Percentiles rank a stretch among this genome's conserved stretches.
These are phyloP conservation scores for Platycnemis pennipes DNA, from an alignment of 2,888 invertebrate species.

Conservation along the genomic window DNA sequence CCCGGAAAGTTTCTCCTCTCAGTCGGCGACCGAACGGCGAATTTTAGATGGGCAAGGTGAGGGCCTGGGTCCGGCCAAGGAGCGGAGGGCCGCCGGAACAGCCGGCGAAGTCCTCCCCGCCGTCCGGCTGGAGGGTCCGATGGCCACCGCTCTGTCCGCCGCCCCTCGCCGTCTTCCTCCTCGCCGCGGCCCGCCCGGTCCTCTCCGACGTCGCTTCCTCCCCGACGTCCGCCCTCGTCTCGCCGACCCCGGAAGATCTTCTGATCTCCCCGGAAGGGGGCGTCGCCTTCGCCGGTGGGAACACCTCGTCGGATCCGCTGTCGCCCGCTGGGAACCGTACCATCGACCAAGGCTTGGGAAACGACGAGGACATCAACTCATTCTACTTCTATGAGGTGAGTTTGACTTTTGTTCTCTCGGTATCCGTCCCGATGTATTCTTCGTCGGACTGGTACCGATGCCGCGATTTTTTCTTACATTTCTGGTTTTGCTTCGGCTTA, in stretches of 20 bases:
- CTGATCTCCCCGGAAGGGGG: slow-evolving; percentile 73
- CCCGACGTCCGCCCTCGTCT: slow-evolving; percentile 66
- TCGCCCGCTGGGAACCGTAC: slow-evolving; percentile 20
- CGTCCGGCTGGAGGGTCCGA: not conserved
- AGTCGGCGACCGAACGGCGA: not conserved
- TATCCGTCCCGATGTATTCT: no score
- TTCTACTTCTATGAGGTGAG: slow-evolving; percentile 80
- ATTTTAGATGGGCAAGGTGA: not conserved
- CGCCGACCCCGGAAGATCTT: slow-evolving; percentile 73
- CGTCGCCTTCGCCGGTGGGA: slow-evolving; percentile 75
- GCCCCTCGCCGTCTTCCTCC: not conserved
- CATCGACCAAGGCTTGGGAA: slow-evolving; percentile 72
- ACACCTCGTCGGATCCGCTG: slow-evolving; percentile 75
- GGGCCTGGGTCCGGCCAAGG: not conserved
- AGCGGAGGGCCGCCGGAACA: not conserved
- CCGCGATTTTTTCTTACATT: no score
- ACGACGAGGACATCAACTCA: slow-evolving; percentile 77
- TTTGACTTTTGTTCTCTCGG: slow-evolving; percentile 61
- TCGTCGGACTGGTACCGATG: no score
- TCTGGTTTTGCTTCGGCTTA: no score
- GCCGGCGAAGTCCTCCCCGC: not conserved
- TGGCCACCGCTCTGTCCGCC: not conserved
- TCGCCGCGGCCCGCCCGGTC: not conserved
- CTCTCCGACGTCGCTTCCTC: not conserved
- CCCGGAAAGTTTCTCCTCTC: not conserved